Evolutionary conservation across 92 coral and sea anemone species (phyloP).

Genomic region (Epizoanthus ramosus): DNA sequence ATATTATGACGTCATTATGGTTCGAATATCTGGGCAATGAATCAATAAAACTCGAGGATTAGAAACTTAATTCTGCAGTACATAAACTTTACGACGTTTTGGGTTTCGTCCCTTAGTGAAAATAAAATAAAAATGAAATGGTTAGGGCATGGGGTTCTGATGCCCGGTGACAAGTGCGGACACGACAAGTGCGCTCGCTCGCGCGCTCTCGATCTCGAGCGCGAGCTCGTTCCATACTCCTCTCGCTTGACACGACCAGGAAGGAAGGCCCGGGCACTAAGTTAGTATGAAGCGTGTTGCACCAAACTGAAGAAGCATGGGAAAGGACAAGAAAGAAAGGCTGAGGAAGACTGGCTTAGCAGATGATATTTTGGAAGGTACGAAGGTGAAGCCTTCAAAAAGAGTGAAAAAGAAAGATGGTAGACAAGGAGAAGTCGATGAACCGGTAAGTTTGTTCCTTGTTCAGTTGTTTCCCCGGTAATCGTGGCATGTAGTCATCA

Average conservation of each 20-base stretch:
- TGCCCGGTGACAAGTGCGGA: too few relatives aligned
- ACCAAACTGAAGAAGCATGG: constrained; percentile 54
- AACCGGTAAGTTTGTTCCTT: constrained; percentile 57
- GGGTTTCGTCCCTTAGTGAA: background rate
- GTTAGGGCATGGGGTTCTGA: too few relatives aligned
- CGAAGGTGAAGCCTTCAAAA: constrained; percentile 67
- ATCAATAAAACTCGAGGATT: too few relatives aligned
- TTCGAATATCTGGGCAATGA: too few relatives aligned
- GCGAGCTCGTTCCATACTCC: constrained; percentile 7
- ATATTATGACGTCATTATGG: too few relatives aligned
- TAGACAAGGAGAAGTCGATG: constrained; percentile 88
- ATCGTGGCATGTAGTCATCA: too few relatives aligned
- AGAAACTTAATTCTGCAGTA: too few relatives aligned
- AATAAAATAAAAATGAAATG: background rate
- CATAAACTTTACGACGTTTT: too few relatives aligned
- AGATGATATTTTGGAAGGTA: constrained; percentile 82
- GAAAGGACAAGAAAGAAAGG: constrained; percentile 84
- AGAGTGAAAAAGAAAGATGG: constrained; percentile 73
- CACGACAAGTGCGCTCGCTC: too few relatives aligned
- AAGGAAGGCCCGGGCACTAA: background rate
- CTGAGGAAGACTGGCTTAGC: constrained; percentile 74
- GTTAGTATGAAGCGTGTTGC: too few relatives aligned
- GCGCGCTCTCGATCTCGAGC: too few relatives aligned
- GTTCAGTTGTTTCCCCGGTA: too few relatives aligned
- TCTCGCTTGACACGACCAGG: background rate